Conservation (phyloP, 2,888 invertebrate species). For the Drosophila mulleri region DNA sequence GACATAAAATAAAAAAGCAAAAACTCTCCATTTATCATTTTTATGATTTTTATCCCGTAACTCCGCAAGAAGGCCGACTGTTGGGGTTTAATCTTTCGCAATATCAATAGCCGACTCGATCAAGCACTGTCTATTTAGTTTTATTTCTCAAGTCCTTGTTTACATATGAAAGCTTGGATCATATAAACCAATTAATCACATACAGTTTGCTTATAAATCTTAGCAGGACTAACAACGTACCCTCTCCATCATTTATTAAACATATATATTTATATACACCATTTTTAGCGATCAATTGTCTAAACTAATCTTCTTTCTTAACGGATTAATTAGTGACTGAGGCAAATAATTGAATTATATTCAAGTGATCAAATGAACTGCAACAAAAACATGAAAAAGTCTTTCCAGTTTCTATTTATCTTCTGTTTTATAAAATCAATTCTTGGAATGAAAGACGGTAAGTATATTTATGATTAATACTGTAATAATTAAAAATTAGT, state of each 20-base stretch:
- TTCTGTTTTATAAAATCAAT: slow-evolving; percentile 47
- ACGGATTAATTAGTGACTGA: slow-evolving; percentile 4
- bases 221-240: no score
- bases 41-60: no score
- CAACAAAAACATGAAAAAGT: slow-evolving; percentile 50
- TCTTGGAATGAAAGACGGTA: slow-evolving; percentile 66
- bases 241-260: no score
- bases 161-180: not conserved
- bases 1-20: no score
- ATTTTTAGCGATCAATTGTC: not conserved
- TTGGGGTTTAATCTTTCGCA: not conserved
- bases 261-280: not conserved
- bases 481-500: no score
- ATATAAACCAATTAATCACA: not conserved
- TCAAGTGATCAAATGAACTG: not conserved
- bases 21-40: no score
- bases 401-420: slow-evolving; percentile 44
- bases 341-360: slow-evolving; percentile 1
- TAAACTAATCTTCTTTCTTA: not conserved
- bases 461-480: slow-evolving; percentile 7
- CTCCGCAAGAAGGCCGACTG: no score
- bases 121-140: not conserved
- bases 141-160: not conserved
- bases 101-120: not conserved
- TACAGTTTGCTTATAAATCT: no score